phyloP scores from a whole-genome alignment of 2,888 invertebrate species.

The Salpingus planirostris region DNA sequence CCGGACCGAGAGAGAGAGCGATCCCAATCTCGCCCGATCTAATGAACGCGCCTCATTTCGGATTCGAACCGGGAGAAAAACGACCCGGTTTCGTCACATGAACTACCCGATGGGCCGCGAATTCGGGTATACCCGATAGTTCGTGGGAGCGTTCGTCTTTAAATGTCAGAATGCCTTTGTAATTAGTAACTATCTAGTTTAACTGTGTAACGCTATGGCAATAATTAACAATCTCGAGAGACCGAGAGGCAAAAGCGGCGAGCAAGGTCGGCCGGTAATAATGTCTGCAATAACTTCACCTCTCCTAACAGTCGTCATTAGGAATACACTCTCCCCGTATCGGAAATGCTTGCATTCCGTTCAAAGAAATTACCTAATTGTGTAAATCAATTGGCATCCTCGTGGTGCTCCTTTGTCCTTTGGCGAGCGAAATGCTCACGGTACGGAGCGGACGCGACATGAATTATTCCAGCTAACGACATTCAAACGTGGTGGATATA shows the following conservation, averaged over 20 bases:
- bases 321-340: neutral
- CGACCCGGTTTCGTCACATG: too few species aligned
- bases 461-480: too few species aligned
- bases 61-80: too few species aligned
- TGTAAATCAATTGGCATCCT: neutral
- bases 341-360: neutral
- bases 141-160: neutral
- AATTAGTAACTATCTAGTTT: neutral
- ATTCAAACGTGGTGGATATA: too few species aligned
- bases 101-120: too few species aligned
- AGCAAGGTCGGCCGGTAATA: neutral
- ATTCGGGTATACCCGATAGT: too few species aligned
- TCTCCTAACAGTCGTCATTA: neutral
- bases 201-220: neutral
- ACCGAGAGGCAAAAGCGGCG: too few species aligned
- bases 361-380: neutral
- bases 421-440: too few species aligned
- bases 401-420: neutral
- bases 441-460: too few species aligned
- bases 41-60: slow-evolving; percentile 6
- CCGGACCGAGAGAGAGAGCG: too few species aligned
- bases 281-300: neutral
- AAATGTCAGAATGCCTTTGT: neutral
- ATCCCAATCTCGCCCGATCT: slow-evolving; percentile 34
- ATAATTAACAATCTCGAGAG: neutral